Conservation (phyloP, 2,113 vertebrate species). For the Zosterops hypoxanthus region DNA sequence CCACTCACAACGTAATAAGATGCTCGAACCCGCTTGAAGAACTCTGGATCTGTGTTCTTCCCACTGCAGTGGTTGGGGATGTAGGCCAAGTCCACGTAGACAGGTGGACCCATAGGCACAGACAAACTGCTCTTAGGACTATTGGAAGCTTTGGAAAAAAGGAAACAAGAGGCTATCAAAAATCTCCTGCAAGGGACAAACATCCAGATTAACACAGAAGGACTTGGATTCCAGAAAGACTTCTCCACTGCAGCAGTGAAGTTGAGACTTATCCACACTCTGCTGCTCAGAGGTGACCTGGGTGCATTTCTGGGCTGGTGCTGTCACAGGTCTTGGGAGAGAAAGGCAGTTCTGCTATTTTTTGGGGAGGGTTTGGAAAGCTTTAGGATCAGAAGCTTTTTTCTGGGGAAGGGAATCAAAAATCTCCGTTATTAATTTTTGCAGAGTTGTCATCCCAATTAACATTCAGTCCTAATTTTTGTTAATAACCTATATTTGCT, state of each 20-base stretch:
- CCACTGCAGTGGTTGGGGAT: slow-evolving; percentile 98
- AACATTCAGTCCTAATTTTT: background rate
- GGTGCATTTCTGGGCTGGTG: background rate
- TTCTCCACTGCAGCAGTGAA: background rate
- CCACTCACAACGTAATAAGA: slow-evolving; percentile 97
- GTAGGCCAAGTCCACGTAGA: slow-evolving; percentile 97
- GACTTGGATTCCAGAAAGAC: background rate
- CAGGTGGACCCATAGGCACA: slow-evolving; percentile 77
- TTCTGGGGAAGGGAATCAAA: background rate
- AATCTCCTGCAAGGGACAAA: background rate
- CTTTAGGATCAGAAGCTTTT: background rate
- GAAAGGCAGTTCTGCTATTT: background rate
- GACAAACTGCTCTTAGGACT: slow-evolving; percentile 56
- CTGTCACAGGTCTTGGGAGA: background rate
- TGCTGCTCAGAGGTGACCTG: background rate
- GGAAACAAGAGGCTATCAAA: background rate
- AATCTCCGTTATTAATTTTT: background rate
- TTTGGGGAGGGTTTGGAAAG: background rate
- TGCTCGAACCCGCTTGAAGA: slow-evolving; percentile 92
- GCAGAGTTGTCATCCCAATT: background rate
- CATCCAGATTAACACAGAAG: background rate
- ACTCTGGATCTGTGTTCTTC: slow-evolving; percentile 95
- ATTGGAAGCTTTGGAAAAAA: slow-evolving; percentile 32
- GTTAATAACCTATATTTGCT: background rate
- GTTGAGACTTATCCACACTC: background rate